Evolutionary conservation across 2,113 vertebrate genomes (phyloP).

Genomic region (Mustelus asterias): DNA sequence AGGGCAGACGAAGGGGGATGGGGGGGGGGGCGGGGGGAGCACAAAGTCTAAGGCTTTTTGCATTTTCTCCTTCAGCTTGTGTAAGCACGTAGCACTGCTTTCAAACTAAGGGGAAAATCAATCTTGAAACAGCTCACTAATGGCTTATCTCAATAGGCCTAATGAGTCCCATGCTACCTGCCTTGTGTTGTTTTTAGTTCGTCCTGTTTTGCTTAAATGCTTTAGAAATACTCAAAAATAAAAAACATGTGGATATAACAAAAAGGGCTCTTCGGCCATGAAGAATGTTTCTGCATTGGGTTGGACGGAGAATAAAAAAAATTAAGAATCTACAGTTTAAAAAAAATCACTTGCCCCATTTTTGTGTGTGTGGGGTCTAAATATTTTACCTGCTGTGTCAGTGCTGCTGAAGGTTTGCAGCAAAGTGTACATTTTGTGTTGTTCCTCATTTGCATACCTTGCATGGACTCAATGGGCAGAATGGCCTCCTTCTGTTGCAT

Average conservation of each 20-base stretch:
- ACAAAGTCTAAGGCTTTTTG: no score
- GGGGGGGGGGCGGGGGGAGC: no score
- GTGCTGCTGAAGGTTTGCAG: no score
- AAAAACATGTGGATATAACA: not conserved
- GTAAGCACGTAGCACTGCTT: not conserved
- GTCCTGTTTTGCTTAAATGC: not conserved
- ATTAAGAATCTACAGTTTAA: not conserved
- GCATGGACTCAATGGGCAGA: no score
- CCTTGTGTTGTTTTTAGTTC: not conserved
- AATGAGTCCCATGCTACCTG: not conserved
- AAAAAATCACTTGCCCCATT: not conserved
- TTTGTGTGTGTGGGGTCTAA: not conserved
- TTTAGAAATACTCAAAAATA: not conserved
- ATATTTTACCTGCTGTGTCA: not conserved
- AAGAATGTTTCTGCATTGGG: not conserved
- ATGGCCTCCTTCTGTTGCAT: no score
- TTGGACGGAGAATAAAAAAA: no score
- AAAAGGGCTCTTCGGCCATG: not conserved
- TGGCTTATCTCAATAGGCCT: not conserved
- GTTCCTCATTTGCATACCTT: no score
- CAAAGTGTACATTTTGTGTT: no score
- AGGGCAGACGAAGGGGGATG: no score
- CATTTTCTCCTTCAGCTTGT: not conserved
- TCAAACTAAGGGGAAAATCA: not conserved
- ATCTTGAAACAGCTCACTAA: not conserved